These are phyloP conservation scores for Diplodus puntazzo DNA, from an alignment of 2,797 vertebrate genomes.

Conservation along the genomic window DNA sequence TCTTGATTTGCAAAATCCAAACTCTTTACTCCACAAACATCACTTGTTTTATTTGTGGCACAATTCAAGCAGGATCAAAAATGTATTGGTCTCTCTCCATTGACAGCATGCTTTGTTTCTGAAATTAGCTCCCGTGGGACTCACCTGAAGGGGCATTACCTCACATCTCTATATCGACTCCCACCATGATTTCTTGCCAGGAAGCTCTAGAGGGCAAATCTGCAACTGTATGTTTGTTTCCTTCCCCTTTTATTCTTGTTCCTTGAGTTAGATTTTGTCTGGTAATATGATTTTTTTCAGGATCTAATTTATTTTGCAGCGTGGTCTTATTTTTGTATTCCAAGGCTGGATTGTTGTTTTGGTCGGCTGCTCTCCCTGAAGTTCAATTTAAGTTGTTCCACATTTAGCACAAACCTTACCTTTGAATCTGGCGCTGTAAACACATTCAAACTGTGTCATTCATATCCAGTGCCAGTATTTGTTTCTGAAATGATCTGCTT, in stretches of 20 bases:
- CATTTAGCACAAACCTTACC: neutral
- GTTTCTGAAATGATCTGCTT: neutral
- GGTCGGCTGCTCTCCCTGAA: neutral
- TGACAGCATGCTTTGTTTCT: no score
- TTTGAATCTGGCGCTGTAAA: neutral
- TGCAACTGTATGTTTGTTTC: neutral
- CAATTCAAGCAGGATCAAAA: no score
- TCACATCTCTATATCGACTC: neutral
- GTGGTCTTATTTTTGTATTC: neutral
- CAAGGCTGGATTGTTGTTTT: neutral
- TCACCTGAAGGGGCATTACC: no score
- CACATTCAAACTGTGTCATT: neutral
- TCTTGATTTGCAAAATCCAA: no score
- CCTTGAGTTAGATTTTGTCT: neutral
- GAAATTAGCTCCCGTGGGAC: no score
- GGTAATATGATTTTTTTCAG: neutral
- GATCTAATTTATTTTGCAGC: neutral
- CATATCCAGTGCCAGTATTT: neutral
- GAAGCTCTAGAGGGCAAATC: neutral
- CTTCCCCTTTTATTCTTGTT: neutral
- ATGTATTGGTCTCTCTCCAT: no score
- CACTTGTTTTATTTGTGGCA: no score
- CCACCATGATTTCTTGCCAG: neutral
- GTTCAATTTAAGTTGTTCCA: neutral
- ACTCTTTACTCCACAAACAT: no score